Percentiles rank a stretch among this genome's conserved stretches.
Evolutionary conservation across 2,797 vertebrate species (phyloP).

Genomic region (Halcyon badia): DNA sequence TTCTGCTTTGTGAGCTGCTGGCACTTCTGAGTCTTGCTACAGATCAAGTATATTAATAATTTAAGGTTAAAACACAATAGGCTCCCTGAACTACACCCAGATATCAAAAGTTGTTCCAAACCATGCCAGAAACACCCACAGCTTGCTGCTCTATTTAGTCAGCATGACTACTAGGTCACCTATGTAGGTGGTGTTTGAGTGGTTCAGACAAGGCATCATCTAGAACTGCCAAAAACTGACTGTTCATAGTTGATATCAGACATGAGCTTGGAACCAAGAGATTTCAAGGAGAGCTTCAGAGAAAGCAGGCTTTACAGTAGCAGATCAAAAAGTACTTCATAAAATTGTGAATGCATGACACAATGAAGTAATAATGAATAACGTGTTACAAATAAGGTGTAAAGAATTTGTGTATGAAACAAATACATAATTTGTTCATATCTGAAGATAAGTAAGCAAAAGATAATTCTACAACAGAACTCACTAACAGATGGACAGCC

Average conservation of each 20-base stretch:
- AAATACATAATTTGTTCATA: neutral
- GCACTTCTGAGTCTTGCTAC: neutral
- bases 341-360: neutral
- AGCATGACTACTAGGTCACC: slow-evolving; percentile 26
- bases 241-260: neutral
- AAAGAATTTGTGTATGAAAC: neutral
- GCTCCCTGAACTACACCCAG: neutral
- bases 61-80: slow-evolving; percentile 28
- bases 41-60: neutral
- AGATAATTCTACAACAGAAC: neutral
- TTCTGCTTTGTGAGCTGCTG: neutral
- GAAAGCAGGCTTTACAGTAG: neutral
- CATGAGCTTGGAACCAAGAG: neutral
- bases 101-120: slow-evolving; percentile 15
- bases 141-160: slow-evolving; percentile 29
- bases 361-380: neutral
- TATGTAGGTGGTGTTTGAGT: neutral
- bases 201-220: slow-evolving; percentile 22
- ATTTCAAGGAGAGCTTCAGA: neutral
- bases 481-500: neutral
- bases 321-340: neutral
- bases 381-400: neutral
- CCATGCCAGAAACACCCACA: slow-evolving; percentile 19
- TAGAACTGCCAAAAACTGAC: neutral
- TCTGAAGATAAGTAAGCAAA: neutral